Base-by-base conservation (phyloP, 1,140 invertebrate species). In the Sinella curviseta region DNA sequence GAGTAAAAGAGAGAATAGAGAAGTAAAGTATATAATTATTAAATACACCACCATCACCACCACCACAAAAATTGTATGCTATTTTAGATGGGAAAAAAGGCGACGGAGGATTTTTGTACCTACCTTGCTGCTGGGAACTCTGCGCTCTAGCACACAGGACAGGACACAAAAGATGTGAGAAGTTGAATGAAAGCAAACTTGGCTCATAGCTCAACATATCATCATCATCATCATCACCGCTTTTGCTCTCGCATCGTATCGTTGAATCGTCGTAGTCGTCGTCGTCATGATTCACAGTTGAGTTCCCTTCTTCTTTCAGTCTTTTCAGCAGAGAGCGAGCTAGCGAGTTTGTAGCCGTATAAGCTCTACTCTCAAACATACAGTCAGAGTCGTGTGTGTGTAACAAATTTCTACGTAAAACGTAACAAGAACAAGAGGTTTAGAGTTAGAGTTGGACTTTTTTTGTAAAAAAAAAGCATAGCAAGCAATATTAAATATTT, bases 71-170 rank as follows among this genome's bases (percentile, higher is more conserved):
- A 12, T 48, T 48, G 8, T 48, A 8, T 60, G 14, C 4, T 60
- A n/a, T 17, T 60, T 60, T 70, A 70, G 12, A 31, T 70, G 12
- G 12, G 8, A 70, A 70, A 70, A 70, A 70, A 70, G 31, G 65
- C 65, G 65, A 70, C 65, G 12, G 14, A 33, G 39, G 39, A 48
- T 48, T 17, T 65, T 65, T 70, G 4, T 70, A 70, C 65, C 8
- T 70, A 70, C 65, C 65, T 70, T 70, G n/a, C n/a, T n/a, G n/a
- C n/a, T n/a, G 65, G 65, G 65, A 70, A 70, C 39, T 48, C 65
- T 70, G 65, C 65, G 65, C 65, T 70, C 24, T 12, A 65, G 16
- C 57, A 31, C 65, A 70, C 65, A 70, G 65, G 65, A 70, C 65
- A 70, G 31, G 65, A 70, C 65, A 70, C 65, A 70, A 70, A 70